Conservation (phyloP, 1,140 invertebrate species). For the Neocloeon triangulifer region DNA sequence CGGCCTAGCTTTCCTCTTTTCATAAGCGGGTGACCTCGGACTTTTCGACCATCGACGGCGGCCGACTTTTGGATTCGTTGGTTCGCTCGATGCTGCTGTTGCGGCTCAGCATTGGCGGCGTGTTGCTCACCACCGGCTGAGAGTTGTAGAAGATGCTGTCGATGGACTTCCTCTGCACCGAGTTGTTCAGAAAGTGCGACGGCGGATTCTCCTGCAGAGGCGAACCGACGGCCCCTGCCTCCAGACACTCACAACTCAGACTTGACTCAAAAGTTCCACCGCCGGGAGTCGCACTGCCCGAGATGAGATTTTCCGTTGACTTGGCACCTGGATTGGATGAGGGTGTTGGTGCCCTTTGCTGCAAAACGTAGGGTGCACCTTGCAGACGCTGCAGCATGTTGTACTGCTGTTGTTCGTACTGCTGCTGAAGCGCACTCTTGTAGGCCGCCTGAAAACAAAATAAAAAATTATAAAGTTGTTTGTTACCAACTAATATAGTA, state of each 20-base stretch:
- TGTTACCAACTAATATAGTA: no score
- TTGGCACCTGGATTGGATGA: conserved; percentile 40
- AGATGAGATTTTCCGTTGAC: conserved; percentile 48
- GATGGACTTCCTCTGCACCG: conserved; percentile 2
- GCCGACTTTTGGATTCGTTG: neutral
- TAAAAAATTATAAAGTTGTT: no score
- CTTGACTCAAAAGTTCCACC: conserved; percentile 39
- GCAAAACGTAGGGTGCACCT: no score
- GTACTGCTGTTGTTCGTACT: no score
- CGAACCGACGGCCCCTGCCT: no score
- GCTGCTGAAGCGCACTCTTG: neutral
- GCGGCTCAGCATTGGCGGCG: neutral
- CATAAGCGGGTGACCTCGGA: neutral
- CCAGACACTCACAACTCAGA: conserved; percentile 40
- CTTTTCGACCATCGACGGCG: neutral
- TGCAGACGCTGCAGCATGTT: no score
- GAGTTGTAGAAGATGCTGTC: conserved; percentile 2
- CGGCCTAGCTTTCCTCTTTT: neutral
- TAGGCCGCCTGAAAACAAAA: no score
- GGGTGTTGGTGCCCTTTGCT: no score
- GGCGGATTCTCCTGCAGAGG: neutral
- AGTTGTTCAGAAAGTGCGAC: no score
- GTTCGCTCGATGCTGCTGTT: neutral
- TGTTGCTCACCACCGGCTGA: neutral
- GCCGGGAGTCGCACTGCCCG: conserved; percentile 24